phyloP scores from a whole-genome alignment of 1,140 invertebrate species.

The Drosophila santomea region DNA sequence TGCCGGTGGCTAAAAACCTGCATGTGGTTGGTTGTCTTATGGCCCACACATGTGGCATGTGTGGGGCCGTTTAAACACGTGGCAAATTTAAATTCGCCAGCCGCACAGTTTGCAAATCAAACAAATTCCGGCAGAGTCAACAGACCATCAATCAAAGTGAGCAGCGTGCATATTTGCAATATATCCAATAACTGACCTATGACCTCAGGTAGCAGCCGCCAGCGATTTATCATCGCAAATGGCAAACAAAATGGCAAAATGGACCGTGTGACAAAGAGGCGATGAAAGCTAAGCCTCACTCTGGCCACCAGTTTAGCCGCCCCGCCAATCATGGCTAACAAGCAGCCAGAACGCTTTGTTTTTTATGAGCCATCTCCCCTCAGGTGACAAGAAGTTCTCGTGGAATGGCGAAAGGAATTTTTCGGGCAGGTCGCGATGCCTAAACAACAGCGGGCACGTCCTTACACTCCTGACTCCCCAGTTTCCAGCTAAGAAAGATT shows the following conservation, averaged over 20 bases:
- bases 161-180: conserved; percentile 47
- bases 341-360: conserved; percentile 25
- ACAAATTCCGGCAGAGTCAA: conserved; percentile 62
- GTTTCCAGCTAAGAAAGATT: conserved; percentile 63
- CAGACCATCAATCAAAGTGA: conserved; percentile 71
- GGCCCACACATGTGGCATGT: conserved; percentile 11
- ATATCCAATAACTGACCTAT: conserved; percentile 76
- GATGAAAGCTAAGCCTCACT: conserved; percentile 34
- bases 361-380: conserved; percentile 3
- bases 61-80: conserved; percentile 36
- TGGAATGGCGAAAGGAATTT: conserved; percentile 42
- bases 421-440: conserved; percentile 40
- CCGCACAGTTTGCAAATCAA: conserved; percentile 50
- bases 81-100: conserved; percentile 55
- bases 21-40: conserved; percentile 17
- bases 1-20: conserved; percentile 51
- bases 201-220: conserved; percentile 16
- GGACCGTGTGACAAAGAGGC: conserved; percentile 51
- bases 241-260: conserved; percentile 76
- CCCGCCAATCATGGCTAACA: conserved; percentile 68
- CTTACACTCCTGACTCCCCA: neutral
- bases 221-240: conserved; percentile 72
- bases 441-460: conserved; percentile 28
- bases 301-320: conserved; percentile 19
- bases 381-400: conserved; percentile 26